These are phyloP conservation scores for Balaenoptera acutorostrata DNA, from an alignment of 2,113 vertebrate species.

Conservation along the genomic window DNA sequence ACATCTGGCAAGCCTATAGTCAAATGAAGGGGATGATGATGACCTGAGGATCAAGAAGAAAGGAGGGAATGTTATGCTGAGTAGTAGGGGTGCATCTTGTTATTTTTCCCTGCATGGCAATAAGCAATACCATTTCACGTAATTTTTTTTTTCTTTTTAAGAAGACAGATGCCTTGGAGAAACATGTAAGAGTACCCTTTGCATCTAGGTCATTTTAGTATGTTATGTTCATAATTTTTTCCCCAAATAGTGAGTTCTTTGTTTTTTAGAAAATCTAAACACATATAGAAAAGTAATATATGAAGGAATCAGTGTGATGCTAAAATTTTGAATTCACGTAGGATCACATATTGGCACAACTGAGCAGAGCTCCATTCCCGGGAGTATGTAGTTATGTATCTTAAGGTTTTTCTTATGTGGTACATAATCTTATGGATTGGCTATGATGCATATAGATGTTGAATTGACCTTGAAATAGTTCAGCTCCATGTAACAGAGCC, in stretches of 20 bases:
- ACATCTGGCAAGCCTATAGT: background rate
- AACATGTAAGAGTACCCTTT: background rate
- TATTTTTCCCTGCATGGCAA: background rate
- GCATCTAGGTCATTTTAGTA: background rate
- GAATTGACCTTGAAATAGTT: background rate
- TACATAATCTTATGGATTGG: background rate
- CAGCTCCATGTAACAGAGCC: background rate
- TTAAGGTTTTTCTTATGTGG: background rate
- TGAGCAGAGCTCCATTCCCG: background rate
- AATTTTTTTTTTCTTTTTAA: background rate
- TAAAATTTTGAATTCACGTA: background rate
- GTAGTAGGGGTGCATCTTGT: background rate
- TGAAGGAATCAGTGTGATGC: background rate
- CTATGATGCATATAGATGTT: background rate
- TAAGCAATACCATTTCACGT: background rate
- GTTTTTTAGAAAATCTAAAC: background rate
- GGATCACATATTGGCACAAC: background rate
- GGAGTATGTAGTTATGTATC: background rate
- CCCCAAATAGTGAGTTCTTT: background rate
- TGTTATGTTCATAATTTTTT: background rate
- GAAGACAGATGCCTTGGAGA: background rate
- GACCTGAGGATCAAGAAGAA: background rate
- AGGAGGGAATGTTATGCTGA: background rate
- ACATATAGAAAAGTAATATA: background rate
- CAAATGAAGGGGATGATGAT: background rate